Evolutionary conservation across 2,113 vertebrate genomes (phyloP).

Genomic region (Scomber japonicus): DNA sequence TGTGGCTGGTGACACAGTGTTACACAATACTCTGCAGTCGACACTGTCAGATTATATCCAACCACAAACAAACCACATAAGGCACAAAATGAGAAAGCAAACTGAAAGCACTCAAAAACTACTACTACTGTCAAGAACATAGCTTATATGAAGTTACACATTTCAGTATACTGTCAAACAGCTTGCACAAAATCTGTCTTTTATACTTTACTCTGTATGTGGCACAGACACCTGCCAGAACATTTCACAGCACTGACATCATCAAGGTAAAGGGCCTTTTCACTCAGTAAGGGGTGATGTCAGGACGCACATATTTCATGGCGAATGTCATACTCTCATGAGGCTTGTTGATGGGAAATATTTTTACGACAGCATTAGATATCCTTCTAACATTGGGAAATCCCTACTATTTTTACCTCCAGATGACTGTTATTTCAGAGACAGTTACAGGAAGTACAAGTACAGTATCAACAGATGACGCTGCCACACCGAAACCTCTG

Average conservation of each 20-base stretch:
- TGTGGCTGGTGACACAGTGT: conserved; percentile 59
- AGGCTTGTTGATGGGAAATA: neutral
- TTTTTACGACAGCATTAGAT: neutral
- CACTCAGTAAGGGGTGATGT: neutral
- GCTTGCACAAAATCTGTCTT: neutral
- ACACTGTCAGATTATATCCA: neutral
- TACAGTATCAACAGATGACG: neutral
- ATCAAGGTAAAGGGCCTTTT: neutral
- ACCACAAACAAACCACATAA: neutral
- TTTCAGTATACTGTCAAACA: neutral
- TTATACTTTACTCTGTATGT: neutral
- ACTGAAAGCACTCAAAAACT: neutral
- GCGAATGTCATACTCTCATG: neutral
- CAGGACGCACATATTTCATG: neutral
- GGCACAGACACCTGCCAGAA: neutral
- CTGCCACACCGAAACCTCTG: conserved; percentile 25
- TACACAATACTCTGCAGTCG: conserved; percentile 38
- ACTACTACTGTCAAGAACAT: neutral
- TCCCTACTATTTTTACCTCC: conserved; percentile 9
- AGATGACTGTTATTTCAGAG: neutral
- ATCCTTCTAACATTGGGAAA: conserved; percentile 5
- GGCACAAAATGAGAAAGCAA: neutral
- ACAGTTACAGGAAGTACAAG: neutral
- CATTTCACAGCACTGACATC: conserved; percentile 43
- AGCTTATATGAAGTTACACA: neutral